Evolutionary conservation across 2,888 invertebrate genomes (phyloP), one percentile per base, ranked within the genome.

Genomic region (Epinotia brunnichana): DNA sequence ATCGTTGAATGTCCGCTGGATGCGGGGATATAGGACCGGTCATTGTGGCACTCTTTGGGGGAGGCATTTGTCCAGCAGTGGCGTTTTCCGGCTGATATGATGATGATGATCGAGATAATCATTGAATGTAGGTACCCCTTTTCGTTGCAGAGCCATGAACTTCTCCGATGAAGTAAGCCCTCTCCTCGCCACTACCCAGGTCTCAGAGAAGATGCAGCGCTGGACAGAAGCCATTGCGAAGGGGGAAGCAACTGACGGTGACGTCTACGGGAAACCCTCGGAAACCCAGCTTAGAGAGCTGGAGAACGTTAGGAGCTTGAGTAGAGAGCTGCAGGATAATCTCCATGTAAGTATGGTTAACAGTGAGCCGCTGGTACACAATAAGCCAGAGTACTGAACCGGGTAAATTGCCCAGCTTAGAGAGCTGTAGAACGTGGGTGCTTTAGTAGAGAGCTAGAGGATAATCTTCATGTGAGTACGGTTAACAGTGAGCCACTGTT

Each of bases 301-400:
- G 69, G 90, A 92, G 75, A 88, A 89, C 11, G 85, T 93, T 19
- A 83, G 92, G 64, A 88, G 82, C 39, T 74, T 92, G 3, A 93
- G 91, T 80, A 84, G 86, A 69, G 91, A 93, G 70, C 74, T 93
- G 13, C 92, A 93, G 80, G 89, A 89, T 11, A 92, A 91, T 59
- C 77, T 93, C 24, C 85, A 87, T 13, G 91, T 91, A 57, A 81
- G 86, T 81, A 21, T 48, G n/a, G n/a, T 48, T 11, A 11, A 53
- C 53, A 21, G 53, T 53, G 53, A 53, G 53, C 19, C 53, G 11
- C 9, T 13, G 10, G 60, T 57, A 13, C 4, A 57, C 57, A 57
- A 29, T 57, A 29, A 57, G 7, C 24, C 56, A 44, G 44, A 15
- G 13, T 4, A 13, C n/a, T n/a, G n/a, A n/a, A 13, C 44, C 44